Evolutionary conservation across 2,797 vertebrate genomes (phyloP).

Genomic region (Orestias chungarensis): DNA sequence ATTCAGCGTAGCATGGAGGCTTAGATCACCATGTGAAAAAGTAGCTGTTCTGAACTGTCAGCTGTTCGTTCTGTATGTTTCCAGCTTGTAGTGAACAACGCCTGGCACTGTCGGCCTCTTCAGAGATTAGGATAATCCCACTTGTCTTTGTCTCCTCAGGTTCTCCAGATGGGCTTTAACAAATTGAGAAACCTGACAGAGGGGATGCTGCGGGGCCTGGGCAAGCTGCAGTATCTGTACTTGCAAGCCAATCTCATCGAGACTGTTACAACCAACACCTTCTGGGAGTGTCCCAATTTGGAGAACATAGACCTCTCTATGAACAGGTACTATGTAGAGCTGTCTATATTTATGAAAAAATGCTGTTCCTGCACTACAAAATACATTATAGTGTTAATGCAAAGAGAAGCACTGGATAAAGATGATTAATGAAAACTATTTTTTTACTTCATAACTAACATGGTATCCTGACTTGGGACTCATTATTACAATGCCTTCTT

Average conservation of each 20-base stretch:
- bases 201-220: constrained; percentile 93
- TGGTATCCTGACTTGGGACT: neutral
- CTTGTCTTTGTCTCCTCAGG: constrained; percentile 82
- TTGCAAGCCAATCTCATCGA: constrained; percentile 98
- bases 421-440: neutral
- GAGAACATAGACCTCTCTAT: constrained; percentile 98
- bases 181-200: constrained; percentile 95
- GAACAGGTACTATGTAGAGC: constrained; percentile 82
- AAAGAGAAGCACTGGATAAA: neutral
- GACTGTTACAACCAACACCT: constrained; percentile 92
- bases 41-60: constrained; percentile 43
- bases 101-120: constrained; percentile 46
- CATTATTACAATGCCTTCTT: neutral
- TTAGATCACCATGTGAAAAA: constrained; percentile 68
- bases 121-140: constrained; percentile 74
- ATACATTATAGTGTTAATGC: no score
- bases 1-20: constrained; percentile 45
- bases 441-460: neutral
- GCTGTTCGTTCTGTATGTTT: constrained; percentile 62
- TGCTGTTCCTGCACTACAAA: neutral
- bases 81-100: constrained; percentile 49
- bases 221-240: constrained; percentile 98
- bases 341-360: neutral
- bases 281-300: constrained; percentile 96
- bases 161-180: constrained; percentile 98